Evolutionary conservation across 2,797 vertebrate species (phyloP).

Genomic region (Scolopax rusticola): DNA sequence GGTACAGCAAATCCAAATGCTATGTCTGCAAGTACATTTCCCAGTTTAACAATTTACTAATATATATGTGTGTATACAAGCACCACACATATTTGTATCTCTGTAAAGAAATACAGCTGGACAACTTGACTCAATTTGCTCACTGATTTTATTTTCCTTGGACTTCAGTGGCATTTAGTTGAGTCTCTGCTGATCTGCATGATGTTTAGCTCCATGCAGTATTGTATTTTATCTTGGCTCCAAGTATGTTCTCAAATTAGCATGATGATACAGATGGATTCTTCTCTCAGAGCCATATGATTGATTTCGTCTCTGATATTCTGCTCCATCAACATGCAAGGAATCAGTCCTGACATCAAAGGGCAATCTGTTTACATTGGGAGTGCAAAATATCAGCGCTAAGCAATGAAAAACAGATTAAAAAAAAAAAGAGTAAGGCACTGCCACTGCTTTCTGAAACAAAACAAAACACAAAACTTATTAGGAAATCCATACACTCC

Average conservation of each 20-base stretch:
- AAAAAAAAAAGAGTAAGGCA: slow-evolving; percentile 8
- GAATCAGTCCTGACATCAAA: slow-evolving; percentile 59
- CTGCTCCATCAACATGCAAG: slow-evolving; percentile 45
- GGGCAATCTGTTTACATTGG: slow-evolving; percentile 62
- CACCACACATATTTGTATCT: background rate
- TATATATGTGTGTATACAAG: background rate
- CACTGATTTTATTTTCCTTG: slow-evolving; percentile 26
- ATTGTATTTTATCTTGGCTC: slow-evolving; percentile 37
- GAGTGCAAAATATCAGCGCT: slow-evolving; percentile 4
- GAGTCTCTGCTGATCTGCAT: slow-evolving; percentile 3
- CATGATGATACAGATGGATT: slow-evolving; percentile 51
- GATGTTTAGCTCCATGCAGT: slow-evolving; percentile 7
- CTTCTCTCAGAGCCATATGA: slow-evolving; percentile 55
- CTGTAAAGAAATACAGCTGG: background rate
- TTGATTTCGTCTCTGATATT: slow-evolving; percentile 64
- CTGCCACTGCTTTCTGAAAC: background rate
- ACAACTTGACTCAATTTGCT: background rate
- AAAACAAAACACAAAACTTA: background rate
- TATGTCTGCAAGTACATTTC: background rate
- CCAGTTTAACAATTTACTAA: background rate
- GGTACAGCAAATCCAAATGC: background rate
- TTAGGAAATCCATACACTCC: background rate
- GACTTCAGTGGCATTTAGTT: background rate
- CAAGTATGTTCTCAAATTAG: slow-evolving; percentile 51
- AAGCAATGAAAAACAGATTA: slow-evolving; percentile 37